Base-by-base conservation (phyloP, 2,797 vertebrate species). In the Paratrypauchen microcephalus region DNA sequence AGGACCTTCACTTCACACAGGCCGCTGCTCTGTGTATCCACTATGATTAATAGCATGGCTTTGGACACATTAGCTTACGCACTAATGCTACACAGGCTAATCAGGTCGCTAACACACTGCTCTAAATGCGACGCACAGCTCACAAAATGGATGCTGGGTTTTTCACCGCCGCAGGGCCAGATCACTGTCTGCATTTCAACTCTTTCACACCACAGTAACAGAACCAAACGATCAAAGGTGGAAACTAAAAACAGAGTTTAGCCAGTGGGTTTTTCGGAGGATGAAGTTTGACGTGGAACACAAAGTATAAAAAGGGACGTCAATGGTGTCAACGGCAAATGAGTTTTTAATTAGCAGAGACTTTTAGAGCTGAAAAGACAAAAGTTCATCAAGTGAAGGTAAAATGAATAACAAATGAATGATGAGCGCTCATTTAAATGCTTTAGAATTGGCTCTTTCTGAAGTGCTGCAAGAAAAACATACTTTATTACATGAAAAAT, bases 241-340 rank as follows among this genome's bases (percentile, higher is more conserved):
- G 41, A 74, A 72, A 67, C 45, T 76, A 70, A 63, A 48, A 18
- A 78, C 2, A 30, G 52, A 73, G 13, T 69, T 48, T 67, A 28
- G 74, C 67, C 21, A 16, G 47, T 74, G 73, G 74, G 72, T 6
- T 19, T 30, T n/a, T 79, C 28, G 13, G 26, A 66, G 57, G 24
- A 65, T 57, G 45, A 0, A 16, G 26, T 28, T n/a, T 75, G 19
- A 69, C 69, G 71, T 66, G 66, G 8, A 12, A 28, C 23, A 3
- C 9, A 41, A 6, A 16, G 52, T 24, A 4, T 18, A 18, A 36
- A n/a, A 23, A 24, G 47, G 41, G 18, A 48, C 15, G 47, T 6
- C 1, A n/a, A n/a, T n/a, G n/a, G 18, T 19, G 47, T 48, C 6
- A 50, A 50, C 48, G 8, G 18, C 48, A 50, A 50, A 50, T 50